These are phyloP conservation scores for Pimpla rufipes DNA, from an alignment of 2,888 invertebrate species.

Conservation along the genomic window DNA sequence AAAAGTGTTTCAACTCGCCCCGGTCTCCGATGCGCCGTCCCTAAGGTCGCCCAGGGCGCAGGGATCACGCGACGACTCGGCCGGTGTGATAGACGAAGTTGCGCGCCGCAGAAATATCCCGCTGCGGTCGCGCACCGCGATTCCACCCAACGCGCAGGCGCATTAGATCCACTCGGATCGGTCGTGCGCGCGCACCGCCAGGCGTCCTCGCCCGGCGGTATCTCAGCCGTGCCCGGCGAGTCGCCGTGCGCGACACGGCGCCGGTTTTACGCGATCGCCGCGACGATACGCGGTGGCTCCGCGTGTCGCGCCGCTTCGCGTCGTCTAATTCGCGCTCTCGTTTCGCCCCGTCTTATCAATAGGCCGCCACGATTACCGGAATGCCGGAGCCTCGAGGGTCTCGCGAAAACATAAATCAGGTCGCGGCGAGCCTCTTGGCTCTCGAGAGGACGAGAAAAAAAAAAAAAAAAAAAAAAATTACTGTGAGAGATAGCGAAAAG, in stretches of 20 bases:
- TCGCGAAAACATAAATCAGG: slow-evolving; percentile 72
- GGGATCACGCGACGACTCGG: slow-evolving; percentile 3
- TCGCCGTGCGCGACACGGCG: slow-evolving; percentile 61
- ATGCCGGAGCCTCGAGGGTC: slow-evolving; percentile 74
- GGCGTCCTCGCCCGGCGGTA: slow-evolving; percentile 10
- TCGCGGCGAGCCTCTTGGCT: slow-evolving; percentile 64
- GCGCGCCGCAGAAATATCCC: slow-evolving; percentile 16
- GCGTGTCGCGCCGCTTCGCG: slow-evolving; percentile 29
- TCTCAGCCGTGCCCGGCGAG: slow-evolving; percentile 39
- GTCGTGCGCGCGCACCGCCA: slow-evolving; percentile 19
- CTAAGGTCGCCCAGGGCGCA: slow-evolving; percentile 35
- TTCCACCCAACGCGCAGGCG: slow-evolving; percentile 32
- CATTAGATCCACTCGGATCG: slow-evolving; percentile 54
- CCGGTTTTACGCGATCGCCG: slow-evolving; percentile 70
- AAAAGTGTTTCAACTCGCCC: no score
- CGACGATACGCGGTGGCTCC: slow-evolving; percentile 59
- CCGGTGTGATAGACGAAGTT: slow-evolving; percentile 29
- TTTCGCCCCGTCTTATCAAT: slow-evolving; percentile 76
- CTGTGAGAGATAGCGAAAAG: slow-evolving; percentile 20
- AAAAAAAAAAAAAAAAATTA: slow-evolving; percentile 3
- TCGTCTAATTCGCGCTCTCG: slow-evolving; percentile 48
- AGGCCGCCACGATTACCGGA: slow-evolving; percentile 77
- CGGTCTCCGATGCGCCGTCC: neutral
- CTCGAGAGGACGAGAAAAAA: neutral
- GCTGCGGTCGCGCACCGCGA: slow-evolving; percentile 1